Percentiles rank a stretch among this genome's conserved stretches.
phyloP scores from a whole-genome alignment of 2,113 vertebrate genomes.

The Ellobius talpinus region DNA sequence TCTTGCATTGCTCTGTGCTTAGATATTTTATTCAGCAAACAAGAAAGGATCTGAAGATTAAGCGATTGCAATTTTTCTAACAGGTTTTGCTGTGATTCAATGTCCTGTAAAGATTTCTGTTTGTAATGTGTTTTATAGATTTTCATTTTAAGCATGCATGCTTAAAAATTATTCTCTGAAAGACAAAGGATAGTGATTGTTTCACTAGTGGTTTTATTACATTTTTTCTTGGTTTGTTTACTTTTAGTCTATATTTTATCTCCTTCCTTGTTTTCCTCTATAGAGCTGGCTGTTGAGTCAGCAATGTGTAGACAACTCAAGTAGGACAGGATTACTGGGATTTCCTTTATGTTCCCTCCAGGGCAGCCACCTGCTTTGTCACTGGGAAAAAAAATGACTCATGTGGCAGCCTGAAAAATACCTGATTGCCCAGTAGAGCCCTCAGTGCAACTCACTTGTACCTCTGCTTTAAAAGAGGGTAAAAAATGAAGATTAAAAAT shows the following conservation, averaged over 20 bases:
- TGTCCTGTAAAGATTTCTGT: slow-evolving; percentile 52
- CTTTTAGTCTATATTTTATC: slow-evolving; percentile 77
- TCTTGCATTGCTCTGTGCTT: slow-evolving; percentile 3
- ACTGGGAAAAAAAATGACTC: slow-evolving; percentile 77
- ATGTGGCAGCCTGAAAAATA: slow-evolving; percentile 68
- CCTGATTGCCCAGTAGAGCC: slow-evolving; percentile 49
- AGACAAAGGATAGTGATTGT: slow-evolving; percentile 54
- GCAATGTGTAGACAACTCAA: slow-evolving; percentile 75
- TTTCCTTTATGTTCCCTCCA: slow-evolving; percentile 78
- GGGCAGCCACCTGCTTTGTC: slow-evolving; percentile 79
- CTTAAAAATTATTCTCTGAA: slow-evolving; percentile 68
- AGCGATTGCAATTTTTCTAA: slow-evolving; percentile 46
- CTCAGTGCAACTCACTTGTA: slow-evolving; percentile 66
- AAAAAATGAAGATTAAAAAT: slow-evolving; percentile 76
- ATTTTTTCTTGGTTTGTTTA: slow-evolving; percentile 61
- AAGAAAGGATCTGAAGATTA: slow-evolving; percentile 59
- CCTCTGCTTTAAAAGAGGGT: slow-evolving; percentile 64
- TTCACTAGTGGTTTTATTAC: slow-evolving; percentile 58
- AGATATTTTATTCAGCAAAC: slow-evolving; percentile 58
- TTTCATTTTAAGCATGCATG: slow-evolving; percentile 56
- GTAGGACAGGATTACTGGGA: slow-evolving; percentile 74
- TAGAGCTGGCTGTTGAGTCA: slow-evolving; percentile 82
- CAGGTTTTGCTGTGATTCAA: slow-evolving; percentile 48
- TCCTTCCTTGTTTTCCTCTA: slow-evolving; percentile 60
- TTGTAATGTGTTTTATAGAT: slow-evolving; percentile 68